These are phyloP conservation scores for Amiota minor DNA, from an alignment of 2,888 invertebrate species.

Conservation along the genomic window DNA sequence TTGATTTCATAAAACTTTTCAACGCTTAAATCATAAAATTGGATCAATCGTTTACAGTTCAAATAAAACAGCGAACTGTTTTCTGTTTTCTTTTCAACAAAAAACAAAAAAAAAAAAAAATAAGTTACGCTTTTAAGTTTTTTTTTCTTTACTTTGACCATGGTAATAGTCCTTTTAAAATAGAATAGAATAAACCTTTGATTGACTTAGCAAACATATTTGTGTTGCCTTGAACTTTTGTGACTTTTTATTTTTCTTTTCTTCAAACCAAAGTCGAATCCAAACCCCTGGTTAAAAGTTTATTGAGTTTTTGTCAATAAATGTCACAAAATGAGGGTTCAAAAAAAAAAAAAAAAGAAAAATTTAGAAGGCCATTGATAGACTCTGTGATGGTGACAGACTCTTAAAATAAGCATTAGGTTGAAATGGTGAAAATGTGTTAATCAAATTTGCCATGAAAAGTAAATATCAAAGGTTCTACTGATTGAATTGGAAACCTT, in stretches of 20 bases:
- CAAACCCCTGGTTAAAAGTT: not conserved
- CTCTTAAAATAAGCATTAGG: too few relatives aligned
- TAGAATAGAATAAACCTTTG: not conserved
- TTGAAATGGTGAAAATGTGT: too few relatives aligned
- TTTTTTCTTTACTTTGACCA: too few relatives aligned
- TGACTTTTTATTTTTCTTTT: not conserved
- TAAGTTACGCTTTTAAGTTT: too few relatives aligned
- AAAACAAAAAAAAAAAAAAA: too few relatives aligned
- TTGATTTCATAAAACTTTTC: too few relatives aligned
- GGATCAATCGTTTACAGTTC: conserved; percentile 1
- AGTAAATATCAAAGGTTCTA: too few relatives aligned
- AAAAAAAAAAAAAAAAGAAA: not conserved
- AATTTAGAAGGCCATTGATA: not conserved
- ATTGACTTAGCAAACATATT: not conserved
- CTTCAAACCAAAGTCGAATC: not conserved
- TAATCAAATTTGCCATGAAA: too few relatives aligned
- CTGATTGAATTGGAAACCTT: too few relatives aligned
- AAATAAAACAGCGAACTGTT: not conserved
- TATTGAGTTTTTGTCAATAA: conserved; percentile 14
- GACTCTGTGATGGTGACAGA: too few relatives aligned
- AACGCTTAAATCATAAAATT: not conserved
- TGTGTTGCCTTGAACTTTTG: conserved; percentile 3
- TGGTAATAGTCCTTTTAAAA: too few relatives aligned
- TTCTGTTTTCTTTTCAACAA: too few relatives aligned
- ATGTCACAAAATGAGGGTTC: conserved; percentile 2